Conservation (phyloP, 2,113 vertebrate species). For the Lampris incognitus region DNA sequence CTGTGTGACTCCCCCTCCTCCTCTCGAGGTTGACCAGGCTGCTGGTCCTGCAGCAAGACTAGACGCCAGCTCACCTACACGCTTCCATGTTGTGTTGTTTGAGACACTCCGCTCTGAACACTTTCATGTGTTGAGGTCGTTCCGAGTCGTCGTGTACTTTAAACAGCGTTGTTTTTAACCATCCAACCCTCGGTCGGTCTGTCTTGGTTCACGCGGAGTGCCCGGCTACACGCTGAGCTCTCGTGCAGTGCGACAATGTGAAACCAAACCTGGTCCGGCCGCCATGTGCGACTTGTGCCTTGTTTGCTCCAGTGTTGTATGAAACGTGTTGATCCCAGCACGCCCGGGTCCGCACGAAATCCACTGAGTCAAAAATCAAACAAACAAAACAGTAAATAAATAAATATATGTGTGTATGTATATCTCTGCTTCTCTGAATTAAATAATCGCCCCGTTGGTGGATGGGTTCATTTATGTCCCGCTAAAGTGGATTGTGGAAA, state of each 20-base stretch:
- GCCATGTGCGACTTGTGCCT: no score
- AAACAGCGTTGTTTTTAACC: no score
- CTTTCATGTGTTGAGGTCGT: no score
- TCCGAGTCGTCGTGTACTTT: no score
- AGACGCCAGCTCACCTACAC: not conserved
- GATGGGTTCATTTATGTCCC: constrained; percentile 10
- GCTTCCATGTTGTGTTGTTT: no score
- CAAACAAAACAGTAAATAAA: not conserved
- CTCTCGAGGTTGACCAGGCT: constrained; percentile 34
- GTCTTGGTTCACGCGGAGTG: no score
- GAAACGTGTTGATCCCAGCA: not conserved
- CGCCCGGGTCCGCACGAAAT: not conserved
- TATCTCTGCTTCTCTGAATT: no score
- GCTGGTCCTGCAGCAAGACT: constrained; percentile 23
- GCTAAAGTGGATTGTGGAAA: constrained; percentile 14
- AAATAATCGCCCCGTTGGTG: not conserved
- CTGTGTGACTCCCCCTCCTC: constrained; percentile 18
- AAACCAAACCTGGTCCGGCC: no score
- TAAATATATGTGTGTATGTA: not conserved
- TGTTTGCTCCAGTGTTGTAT: not conserved
- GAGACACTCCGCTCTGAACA: no score
- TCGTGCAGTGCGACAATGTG: no score
- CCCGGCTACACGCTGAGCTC: no score
- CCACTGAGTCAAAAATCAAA: not conserved
- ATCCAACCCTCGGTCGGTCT: no score